Base-by-base conservation (phyloP, 2,797 vertebrate species). In the Tadarida brasiliensis region DNA sequence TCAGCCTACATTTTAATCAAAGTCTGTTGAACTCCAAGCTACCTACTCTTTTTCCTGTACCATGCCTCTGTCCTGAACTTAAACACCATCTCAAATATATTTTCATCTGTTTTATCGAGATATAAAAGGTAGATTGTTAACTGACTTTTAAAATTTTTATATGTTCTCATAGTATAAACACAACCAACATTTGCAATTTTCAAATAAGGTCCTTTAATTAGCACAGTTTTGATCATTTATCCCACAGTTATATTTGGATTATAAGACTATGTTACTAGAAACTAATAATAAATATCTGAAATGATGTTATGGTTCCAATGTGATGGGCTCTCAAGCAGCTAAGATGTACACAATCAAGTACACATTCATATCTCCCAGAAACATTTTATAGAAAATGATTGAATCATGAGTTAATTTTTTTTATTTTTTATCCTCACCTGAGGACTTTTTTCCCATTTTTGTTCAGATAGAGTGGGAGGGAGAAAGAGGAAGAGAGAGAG, bases 381-480 rank as follows among this genome's bases (percentile, higher is more conserved):
- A 89, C 91, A 57, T 73, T 96, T 94, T 56, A 89, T 26, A 89
- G 73, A 83, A 95, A 92, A 63, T 56, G 24, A 80, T 57, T 83
- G 39, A 74, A 78, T 90, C 20, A 39, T 51, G 56, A 82, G 14
- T 85, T 84, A 87, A 94, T 44, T 44, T 44, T 44, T 44, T 44
- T 44, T 44, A 5, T 44, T 44, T 44, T 44, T 44, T 44, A 44
- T 44, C 39, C 39, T 44, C 39, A 44, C 39, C 39, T 7, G 7
- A 44, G 39, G 39, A 44, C 39, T 44, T 44, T 44, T 44, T 44
- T 44, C 39, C 39, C 5, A 5, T 44, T 44, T 44, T 44, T 44
- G 39, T 44, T 44, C 39, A 44, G 39, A 7, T 44, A 44, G 39
- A 44, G 39, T 44, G 39, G 3, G 39, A 44, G 39, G 39, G 39